Percentiles rank a stretch among this genome's conserved stretches.
Conservation (phyloP, 2,888 invertebrate genomes). For the Yponomeuta malinellus region DNA sequence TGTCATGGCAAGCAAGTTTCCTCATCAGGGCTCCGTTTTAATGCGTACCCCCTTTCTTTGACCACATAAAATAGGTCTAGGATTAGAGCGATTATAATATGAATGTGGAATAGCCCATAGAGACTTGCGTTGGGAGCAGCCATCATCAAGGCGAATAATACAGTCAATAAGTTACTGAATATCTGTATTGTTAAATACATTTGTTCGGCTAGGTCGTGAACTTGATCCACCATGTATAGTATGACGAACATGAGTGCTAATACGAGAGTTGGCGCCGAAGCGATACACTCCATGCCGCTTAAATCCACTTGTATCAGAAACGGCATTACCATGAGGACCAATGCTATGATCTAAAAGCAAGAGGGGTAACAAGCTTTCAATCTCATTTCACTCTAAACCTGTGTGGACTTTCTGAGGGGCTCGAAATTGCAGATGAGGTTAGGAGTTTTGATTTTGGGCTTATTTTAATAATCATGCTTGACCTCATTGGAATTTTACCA, state of each 20-base stretch:
- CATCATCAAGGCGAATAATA: constrained; percentile 31
- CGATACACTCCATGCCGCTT: constrained; percentile 51
- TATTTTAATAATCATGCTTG: background rate
- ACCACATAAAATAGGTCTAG: constrained; percentile 53
- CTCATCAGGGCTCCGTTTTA: too few relatives aligned
- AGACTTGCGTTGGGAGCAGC: constrained; percentile 33
- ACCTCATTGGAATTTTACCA: background rate
- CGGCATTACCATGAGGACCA: constrained; percentile 62
- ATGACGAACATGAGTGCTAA: constrained; percentile 58
- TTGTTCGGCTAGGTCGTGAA: constrained; percentile 60
- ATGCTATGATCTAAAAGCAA: constrained; percentile 67
- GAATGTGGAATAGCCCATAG: constrained; percentile 53
- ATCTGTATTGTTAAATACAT: constrained; percentile 49
- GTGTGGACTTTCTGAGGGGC: constrained; percentile 13
- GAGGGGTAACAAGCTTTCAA: background rate
- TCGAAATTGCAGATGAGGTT: background rate
- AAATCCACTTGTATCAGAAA: constrained; percentile 42
- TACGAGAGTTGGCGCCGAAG: constrained; percentile 55
- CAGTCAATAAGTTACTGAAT: constrained; percentile 33
- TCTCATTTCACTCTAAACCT: background rate
- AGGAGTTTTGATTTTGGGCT: background rate
- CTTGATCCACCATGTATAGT: constrained; percentile 66
- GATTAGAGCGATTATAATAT: constrained; percentile 48
- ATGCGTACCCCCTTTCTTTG: constrained; percentile 24
- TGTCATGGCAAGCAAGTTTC: too few relatives aligned